Conservation (phyloP, 2,888 invertebrate genomes). For the Heliconius charithonia region DNA sequence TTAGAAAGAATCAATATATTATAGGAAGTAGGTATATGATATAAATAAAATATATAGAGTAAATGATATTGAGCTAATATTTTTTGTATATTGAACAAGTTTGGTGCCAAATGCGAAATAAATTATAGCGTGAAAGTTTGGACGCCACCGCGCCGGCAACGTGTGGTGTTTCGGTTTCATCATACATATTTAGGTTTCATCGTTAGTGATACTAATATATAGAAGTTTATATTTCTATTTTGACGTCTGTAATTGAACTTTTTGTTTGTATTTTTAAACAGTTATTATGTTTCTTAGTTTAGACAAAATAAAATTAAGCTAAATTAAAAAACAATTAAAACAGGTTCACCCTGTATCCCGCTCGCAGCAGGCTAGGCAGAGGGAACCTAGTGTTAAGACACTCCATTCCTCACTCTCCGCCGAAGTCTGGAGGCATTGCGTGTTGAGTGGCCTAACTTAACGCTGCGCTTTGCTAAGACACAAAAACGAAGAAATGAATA, state of each 20-base stretch:
- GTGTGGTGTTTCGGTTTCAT: slow-evolving; percentile 18
- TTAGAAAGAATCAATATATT: too few species aligned
- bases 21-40: too few species aligned
- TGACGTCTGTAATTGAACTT: background rate
- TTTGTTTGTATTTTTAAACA: background rate
- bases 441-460: too few species aligned
- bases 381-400: too few species aligned
- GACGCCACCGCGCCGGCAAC: slow-evolving; percentile 21
- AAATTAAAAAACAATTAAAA: too few species aligned
- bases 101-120: slow-evolving; percentile 42
- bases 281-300: background rate
- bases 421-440: too few species aligned
- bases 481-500: too few species aligned
- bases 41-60: slow-evolving; percentile 1
- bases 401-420: too few species aligned
- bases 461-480: too few species aligned
- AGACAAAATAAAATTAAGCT: too few species aligned
- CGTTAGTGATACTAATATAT: background rate
- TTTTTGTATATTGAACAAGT: slow-evolving; percentile 31
- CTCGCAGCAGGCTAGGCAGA: too few species aligned
- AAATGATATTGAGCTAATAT: slow-evolving; percentile 15
- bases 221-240: background rate
- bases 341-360: too few species aligned
- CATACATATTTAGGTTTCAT: slow-evolving; percentile 13
- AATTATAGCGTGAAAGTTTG: slow-evolving; percentile 34